Base-by-base conservation (phyloP, 1,140 invertebrate species). In the Diorhabda carinulata region DNA sequence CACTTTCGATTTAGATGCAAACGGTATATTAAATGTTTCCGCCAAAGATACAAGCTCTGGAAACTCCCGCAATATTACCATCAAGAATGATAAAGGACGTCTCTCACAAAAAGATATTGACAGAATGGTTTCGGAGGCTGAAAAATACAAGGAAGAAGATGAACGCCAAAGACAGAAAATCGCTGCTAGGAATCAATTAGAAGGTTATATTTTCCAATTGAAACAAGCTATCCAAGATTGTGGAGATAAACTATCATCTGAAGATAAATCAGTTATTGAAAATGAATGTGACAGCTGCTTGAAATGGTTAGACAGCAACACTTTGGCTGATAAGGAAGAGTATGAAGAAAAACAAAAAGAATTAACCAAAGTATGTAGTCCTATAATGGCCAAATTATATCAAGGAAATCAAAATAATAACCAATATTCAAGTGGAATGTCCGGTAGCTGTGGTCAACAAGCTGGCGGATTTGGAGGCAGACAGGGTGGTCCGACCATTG, bases 31-130 rank as follows among this genome's bases (percentile, higher is more conserved):
- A 57, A 88, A 87, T 64, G 88, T 90, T 4, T 86, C 86, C 1
- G 86, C 85, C 0, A 80, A 85, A 65, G 86, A 84, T 47, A 84
- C 80, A 64, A 86, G 84, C 5, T 86, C 84, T 0, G 85, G 85
- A 0, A 77, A 78, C 57, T 72, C 74, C 3, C 59, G 64, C 9
- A 91, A 93, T 75, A 94, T 95, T 73, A 92, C 90, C 10, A 93
- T 94, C 69, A 92, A 90, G 41, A 94, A 94, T 77, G 92, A 95
- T 79, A 93, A 93, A 77, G 91, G 92, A 25, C 84, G 92, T 57
- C 81, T 94, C 2, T 87, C 85, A 5, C 92, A 94, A 76, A 89
- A 91, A 43, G 92, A 93, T 69, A 94, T 95, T 75, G 91, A 95
- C 60, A 83, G 88, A 57, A 95, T 96, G 91, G 87, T 92, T 8